Conservation (phyloP, 1,140 invertebrate genomes). For the Zaprionus taronus region DNA sequence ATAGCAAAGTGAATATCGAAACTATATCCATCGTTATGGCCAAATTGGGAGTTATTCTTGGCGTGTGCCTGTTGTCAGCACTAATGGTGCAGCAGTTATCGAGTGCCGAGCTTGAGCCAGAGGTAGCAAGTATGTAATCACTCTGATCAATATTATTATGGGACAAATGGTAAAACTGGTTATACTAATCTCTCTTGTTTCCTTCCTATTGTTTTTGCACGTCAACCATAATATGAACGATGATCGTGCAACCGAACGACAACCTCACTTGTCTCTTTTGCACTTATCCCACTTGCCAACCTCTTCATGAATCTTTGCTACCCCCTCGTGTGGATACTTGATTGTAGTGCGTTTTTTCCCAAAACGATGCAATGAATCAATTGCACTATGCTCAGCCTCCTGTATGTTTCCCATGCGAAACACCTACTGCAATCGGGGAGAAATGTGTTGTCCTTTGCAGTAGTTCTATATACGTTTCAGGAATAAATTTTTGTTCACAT, state of each 20-base stretch:
- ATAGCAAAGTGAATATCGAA: neutral
- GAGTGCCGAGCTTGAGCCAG: slow-evolving; percentile 17
- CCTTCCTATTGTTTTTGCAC: slow-evolving; percentile 2
- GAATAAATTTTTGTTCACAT: too few relatives aligned
- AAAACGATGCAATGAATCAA: slow-evolving; percentile 32
- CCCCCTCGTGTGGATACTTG: neutral
- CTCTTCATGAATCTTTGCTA: neutral
- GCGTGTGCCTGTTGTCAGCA: slow-evolving; percentile 37
- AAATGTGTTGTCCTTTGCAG: slow-evolving; percentile 73
- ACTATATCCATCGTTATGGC: slow-evolving; percentile 32
- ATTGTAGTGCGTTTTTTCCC: slow-evolving; percentile 47
- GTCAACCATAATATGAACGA: slow-evolving; percentile 36
- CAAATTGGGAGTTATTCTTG: slow-evolving; percentile 40
- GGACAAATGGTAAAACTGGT: slow-evolving; percentile 47
- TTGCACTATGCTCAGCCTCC: too few relatives aligned
- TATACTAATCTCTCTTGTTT: slow-evolving; percentile 39
- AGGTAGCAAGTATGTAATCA: too few relatives aligned
- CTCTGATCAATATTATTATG: neutral
- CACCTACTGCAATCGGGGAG: slow-evolving; percentile 56
- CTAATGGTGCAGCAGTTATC: slow-evolving; percentile 53
- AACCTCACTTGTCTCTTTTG: slow-evolving; percentile 13
- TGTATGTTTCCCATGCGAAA: slow-evolving; percentile 50
- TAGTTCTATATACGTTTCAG: neutral
- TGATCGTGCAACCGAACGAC: slow-evolving; percentile 27
- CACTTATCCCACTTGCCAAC: neutral